Base-by-base conservation (phyloP, 2,888 invertebrate species). In the Alcis repandata region DNA sequence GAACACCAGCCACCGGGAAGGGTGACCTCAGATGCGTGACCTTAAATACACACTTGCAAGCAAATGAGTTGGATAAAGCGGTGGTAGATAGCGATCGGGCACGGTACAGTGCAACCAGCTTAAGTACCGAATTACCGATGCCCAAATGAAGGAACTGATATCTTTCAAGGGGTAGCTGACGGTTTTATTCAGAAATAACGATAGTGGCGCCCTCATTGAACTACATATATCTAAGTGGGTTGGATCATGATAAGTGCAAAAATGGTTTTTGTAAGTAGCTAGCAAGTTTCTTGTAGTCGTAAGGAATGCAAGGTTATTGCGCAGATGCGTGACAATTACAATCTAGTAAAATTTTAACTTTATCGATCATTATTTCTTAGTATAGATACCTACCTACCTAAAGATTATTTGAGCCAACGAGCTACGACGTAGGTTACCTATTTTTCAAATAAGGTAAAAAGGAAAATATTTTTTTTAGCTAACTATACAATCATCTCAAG, bases 11-110 rank as follows among this genome's bases (percentile, higher is more conserved):
- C 77, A 64, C 67, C 72, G 79, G 82, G 80, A 81, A 78, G 74
- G 76, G 77, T 82, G 89, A 89, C 90, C 89, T 91, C 86, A 83
- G 72, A 75, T 78, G 63, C 32, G 43, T 76, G 86, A 87, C 88
- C 87, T 87, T 85, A 67, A 63, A 59, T 33, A 62, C 62, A 61
- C 20, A 60, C 59, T 59, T 58, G 62, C 57, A 56, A 58, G 38
- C 62, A 66, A 59, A 54, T 58, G 43, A 52, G 20, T 62, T 57
- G 68, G 64, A 68, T 67, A 66, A 68, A 68, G 68, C 54, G 49
- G 59, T 56, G 59, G 52, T 41, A 58, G 60, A 70, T 61, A 51
- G 27, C 36, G 27, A 59, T 59, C 56, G 11, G 53, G 48, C 27
- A 32, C 43, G 54, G 10, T 19, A 32, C 40, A 17, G 7, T 9